phyloP scores from a whole-genome alignment of 1,140 invertebrate species.

The Homalodisca vitripennis region DNA sequence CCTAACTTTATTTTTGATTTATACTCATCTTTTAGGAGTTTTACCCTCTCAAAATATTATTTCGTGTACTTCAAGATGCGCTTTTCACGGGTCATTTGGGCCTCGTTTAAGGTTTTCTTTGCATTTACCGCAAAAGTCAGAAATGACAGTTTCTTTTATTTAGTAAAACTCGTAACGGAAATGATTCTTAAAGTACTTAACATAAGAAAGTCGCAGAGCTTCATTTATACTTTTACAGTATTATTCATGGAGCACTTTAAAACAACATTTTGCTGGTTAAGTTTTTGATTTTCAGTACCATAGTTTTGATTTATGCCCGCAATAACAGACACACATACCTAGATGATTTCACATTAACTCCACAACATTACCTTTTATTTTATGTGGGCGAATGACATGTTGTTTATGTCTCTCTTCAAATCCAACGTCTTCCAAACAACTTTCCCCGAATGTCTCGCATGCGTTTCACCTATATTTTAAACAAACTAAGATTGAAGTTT shows the following conservation, averaged over 20 bases:
- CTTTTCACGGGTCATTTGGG: too few relatives aligned
- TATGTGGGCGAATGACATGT: conserved; percentile 4
- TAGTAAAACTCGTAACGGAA: too few relatives aligned
- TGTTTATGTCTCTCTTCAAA: conserved; percentile 12
- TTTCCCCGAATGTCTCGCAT: conserved; percentile 10
- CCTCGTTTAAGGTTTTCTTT: conserved; percentile 27
- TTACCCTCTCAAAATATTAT: conserved; percentile 21
- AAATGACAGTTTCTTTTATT: conserved; percentile 24
- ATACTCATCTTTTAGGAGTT: background rate
- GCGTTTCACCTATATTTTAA: background rate
- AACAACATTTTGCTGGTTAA: conserved; percentile 14
- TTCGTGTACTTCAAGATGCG: conserved; percentile 25
- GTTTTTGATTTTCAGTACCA: conserved; percentile 23
- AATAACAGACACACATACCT: background rate
- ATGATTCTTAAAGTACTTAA: conserved; percentile 8
- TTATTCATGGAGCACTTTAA: background rate
- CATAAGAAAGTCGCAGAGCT: background rate
- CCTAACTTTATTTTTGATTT: conserved; percentile 8
- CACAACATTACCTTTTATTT: conserved; percentile 17
- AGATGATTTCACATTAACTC: conserved; percentile 6
- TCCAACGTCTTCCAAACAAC: conserved; percentile 8
- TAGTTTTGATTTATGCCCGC: conserved; percentile 6
- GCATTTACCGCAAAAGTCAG: conserved; percentile 27
- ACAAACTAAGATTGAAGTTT: background rate
- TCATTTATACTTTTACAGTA: background rate